Base-by-base conservation (phyloP, 2,888 invertebrate genomes). In the Habroteleia sp. region DNA sequence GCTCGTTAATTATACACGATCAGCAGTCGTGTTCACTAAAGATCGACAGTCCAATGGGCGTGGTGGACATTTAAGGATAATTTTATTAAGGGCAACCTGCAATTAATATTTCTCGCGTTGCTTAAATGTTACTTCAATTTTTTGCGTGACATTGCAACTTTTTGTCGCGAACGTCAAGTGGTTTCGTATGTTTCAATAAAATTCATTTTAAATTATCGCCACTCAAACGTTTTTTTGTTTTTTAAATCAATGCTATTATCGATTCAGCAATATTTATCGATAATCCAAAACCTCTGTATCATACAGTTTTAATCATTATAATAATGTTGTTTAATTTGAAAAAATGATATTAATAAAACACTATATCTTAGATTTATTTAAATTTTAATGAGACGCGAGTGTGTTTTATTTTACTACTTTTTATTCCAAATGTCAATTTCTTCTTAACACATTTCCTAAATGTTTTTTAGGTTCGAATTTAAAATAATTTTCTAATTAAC, bases 21-120 rank as follows among this genome's bases (percentile, higher is more conserved):
- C 68, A 37, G 75, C 76, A 73, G 69, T 68, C 74, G 65, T 27
- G 42, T 52, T 11, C 56, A 60, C 60, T 42, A 8, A 46, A 56
- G 68, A 72, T 74, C 62, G 72, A 58, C 73, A 42, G 58, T 46
- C 54, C 16, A 27, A 63, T 63, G 62, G 77, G 73, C 75, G 77
- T 74, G 78, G 75, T 72, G 52, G 68, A 68, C 68, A 60, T 62
- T 68, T 74, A 69, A 71, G 29, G 62, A 69, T 75, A 69, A 71
- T 72, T 60, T 54, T 69, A 52, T 65, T 72, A 52, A 48, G 65
- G 60, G 52, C 71, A 73, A 63, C 71, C 77, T 65, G 68, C 80
- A 80, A 81, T 81, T 80, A 81, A 81, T 81, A 79, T 79, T 72
- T 68, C 78, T 33, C 68, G 62, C 62, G 72, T 14, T 72, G 63